Evolutionary conservation across 1,140 invertebrate species (phyloP).

Genomic region (Orius laevigatus): DNA sequence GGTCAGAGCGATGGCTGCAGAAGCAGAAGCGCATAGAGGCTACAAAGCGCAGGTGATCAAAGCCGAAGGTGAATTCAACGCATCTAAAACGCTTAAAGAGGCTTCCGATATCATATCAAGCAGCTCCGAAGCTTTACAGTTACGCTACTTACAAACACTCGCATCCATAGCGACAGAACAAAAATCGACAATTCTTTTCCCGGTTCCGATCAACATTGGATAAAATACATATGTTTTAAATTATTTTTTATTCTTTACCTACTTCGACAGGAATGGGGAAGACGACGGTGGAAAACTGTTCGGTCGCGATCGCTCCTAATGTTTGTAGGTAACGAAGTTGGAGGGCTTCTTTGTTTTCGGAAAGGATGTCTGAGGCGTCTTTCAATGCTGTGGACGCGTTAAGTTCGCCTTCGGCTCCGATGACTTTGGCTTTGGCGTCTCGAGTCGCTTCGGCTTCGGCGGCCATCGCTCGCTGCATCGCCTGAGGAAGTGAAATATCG

Average conservation of each 20-base stretch:
- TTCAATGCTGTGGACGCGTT: slow-evolving; percentile 73
- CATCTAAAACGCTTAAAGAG: slow-evolving; percentile 70
- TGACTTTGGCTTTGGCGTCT: slow-evolving; percentile 59
- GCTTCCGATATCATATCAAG: slow-evolving; percentile 77
- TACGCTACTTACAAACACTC: too few relatives aligned
- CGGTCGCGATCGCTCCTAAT: too few relatives aligned
- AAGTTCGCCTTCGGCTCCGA: slow-evolving; percentile 70
- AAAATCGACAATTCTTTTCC: too few relatives aligned
- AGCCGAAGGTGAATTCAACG: slow-evolving; percentile 74
- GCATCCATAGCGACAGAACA: too few relatives aligned
- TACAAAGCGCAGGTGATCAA: slow-evolving; percentile 62
- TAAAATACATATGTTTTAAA: too few relatives aligned
- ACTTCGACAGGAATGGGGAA: too few relatives aligned
- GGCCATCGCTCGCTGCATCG: slow-evolving; percentile 72
- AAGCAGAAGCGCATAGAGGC: slow-evolving; percentile 64
- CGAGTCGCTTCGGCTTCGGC: slow-evolving; percentile 71
- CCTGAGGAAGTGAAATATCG: slow-evolving; percentile 68
- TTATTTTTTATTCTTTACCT: too few relatives aligned
- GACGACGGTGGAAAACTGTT: too few relatives aligned
- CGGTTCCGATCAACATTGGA: too few relatives aligned
- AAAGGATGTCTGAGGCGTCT: slow-evolving; percentile 78
- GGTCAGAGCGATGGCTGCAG: slow-evolving; percentile 73
- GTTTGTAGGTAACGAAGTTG: too few relatives aligned
- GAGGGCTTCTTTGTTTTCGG: slow-evolving; percentile 61
- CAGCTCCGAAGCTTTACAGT: slow-evolving; percentile 50